Conservation (phyloP, 2,888 invertebrate genomes). For the Gnatocerus cornutus region DNA sequence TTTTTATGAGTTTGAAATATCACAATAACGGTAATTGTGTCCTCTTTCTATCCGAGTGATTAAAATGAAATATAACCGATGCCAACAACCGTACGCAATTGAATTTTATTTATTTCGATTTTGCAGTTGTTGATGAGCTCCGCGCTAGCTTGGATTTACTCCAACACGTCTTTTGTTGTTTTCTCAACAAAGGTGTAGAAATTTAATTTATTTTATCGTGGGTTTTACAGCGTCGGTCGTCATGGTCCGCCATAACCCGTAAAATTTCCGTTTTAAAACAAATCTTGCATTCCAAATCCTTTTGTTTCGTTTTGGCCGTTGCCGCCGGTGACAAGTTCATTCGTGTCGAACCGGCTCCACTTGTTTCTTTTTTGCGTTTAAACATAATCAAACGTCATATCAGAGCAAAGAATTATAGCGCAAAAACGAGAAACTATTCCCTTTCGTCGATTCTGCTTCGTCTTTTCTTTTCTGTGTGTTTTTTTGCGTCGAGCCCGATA, state of each 20-base stretch:
- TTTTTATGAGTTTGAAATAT: too few relatives aligned
- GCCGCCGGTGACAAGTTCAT: conserved; percentile 16
- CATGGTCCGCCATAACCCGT: background rate
- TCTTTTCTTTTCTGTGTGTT: conserved; percentile 1
- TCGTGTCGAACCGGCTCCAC: conserved; percentile 8
- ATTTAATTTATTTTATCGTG: conserved; percentile 7
- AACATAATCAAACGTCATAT: conserved; percentile 17
- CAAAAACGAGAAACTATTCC: conserved; percentile 15
- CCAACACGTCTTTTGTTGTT: too few relatives aligned
- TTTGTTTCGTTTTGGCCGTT: conserved; percentile 6
- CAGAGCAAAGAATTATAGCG: conserved; percentile 16
- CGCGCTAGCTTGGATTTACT: too few relatives aligned
- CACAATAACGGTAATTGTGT: too few relatives aligned
- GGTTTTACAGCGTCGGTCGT: background rate
- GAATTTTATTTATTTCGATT: too few relatives aligned
- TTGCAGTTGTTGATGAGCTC: too few relatives aligned
- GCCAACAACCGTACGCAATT: too few relatives aligned
- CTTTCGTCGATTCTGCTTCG: conserved; percentile 17
- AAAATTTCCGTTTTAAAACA: conserved; percentile 3
- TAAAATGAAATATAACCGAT: too few relatives aligned
- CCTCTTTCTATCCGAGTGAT: too few relatives aligned
- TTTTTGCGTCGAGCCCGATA: conserved; percentile 19
- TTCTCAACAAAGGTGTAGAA: background rate
- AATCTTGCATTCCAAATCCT: background rate
- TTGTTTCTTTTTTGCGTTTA: conserved; percentile 9